Percentiles rank a stretch among this genome's conserved stretches.
Conservation (phyloP, 2,797 vertebrate species). For the Erethizon dorsatum region DNA sequence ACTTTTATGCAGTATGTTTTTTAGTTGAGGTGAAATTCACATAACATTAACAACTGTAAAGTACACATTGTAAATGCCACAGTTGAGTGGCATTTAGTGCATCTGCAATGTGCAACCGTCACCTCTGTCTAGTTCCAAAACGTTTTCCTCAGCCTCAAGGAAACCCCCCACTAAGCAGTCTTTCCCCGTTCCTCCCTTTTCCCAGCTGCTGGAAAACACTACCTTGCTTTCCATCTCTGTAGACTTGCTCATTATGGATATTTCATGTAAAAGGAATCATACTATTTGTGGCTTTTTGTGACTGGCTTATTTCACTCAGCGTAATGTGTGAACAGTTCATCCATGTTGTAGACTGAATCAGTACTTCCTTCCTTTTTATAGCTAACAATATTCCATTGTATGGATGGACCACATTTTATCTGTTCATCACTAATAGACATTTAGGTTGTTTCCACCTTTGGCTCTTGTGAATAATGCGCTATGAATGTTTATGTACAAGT, state of each 20-base stretch:
- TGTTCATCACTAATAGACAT: not conserved
- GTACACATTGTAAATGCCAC: not conserved
- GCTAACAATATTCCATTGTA: not conserved
- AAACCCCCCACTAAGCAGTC: not conserved
- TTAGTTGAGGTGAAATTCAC: constrained; percentile 1
- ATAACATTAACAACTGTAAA: constrained; percentile 17
- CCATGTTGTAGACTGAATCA: fast-evolving
- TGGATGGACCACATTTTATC: not conserved
- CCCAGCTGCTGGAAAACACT: not conserved
- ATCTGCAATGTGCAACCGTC: not conserved
- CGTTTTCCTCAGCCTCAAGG: not conserved
- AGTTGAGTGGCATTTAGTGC: not conserved
- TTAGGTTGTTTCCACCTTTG: not conserved
- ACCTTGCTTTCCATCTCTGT: not conserved
- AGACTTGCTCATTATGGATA: not conserved
- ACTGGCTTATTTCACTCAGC: not conserved
- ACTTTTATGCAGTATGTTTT: not conserved
- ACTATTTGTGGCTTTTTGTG: not conserved
- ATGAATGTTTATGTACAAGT: not conserved
- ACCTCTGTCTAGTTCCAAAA: not conserved
- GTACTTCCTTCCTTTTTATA: not conserved
- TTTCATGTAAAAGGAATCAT: not conserved
- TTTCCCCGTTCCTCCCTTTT: not conserved
- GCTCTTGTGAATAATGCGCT: not conserved
- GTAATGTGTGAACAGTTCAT: not conserved